phyloP scores from a whole-genome alignment of 2,888 invertebrate genomes.

The Nomada ruficornis region DNA sequence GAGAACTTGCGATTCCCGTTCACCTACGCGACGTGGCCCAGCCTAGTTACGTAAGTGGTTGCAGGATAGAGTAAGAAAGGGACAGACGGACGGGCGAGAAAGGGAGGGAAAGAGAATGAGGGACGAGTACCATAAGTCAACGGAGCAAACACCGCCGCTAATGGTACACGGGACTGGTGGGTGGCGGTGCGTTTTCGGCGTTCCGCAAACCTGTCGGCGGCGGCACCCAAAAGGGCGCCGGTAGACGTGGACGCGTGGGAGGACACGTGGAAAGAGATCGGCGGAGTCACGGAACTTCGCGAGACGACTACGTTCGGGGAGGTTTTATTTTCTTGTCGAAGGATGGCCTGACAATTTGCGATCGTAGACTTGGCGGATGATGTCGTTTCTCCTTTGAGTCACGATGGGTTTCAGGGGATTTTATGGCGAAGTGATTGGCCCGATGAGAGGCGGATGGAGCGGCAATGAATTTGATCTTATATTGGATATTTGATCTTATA shows the following conservation, averaged over 20 bases:
- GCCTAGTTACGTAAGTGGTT: constrained; percentile 50
- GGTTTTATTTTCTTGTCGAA: constrained; percentile 65
- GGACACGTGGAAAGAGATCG: constrained; percentile 68
- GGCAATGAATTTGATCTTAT: too few relatives aligned
- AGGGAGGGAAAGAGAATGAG: neutral
- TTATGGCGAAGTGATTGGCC: too few relatives aligned
- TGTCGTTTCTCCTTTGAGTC: neutral
- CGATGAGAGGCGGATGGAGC: too few relatives aligned
- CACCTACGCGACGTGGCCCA: constrained; percentile 46
- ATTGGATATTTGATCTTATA: too few relatives aligned
- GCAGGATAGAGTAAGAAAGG: constrained; percentile 9
- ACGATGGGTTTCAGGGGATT: too few relatives aligned
- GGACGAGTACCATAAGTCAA: constrained; percentile 65
- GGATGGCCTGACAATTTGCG: constrained; percentile 47
- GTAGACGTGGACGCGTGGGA: constrained; percentile 65
- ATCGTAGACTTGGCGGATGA: neutral
- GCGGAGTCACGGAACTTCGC: constrained; percentile 61
- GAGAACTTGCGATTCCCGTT: constrained; percentile 40
- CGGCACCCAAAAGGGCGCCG: constrained; percentile 52
- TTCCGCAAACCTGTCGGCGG: constrained; percentile 62
- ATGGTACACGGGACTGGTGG: constrained; percentile 47
- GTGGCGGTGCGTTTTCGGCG: constrained; percentile 58
- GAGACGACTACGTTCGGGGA: constrained; percentile 12
- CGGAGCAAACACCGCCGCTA: constrained; percentile 47
- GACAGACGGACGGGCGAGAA: too few relatives aligned